Evolutionary conservation across 2,797 vertebrate genomes (phyloP).

Genomic region (Sebastiscus albofasciatus): DNA sequence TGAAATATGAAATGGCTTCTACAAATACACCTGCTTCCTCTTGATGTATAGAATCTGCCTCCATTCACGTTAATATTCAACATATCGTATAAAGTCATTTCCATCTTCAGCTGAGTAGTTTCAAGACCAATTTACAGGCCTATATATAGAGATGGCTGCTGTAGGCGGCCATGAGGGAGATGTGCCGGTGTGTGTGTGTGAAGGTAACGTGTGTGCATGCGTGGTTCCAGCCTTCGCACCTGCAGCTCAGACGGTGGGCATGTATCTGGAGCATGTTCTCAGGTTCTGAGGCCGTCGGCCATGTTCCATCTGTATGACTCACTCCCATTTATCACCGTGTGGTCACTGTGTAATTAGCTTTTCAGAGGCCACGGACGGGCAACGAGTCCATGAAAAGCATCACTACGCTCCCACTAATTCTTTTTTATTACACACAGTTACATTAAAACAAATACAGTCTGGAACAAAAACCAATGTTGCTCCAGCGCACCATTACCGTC

Average conservation of each 20-base stretch:
- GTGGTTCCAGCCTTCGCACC: background rate
- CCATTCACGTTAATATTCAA: constrained; percentile 1
- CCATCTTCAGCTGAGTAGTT: background rate
- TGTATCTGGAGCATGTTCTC: background rate
- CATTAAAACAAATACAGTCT: background rate
- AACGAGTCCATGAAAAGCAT: background rate
- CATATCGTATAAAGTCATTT: background rate
- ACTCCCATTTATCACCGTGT: constrained; percentile 15
- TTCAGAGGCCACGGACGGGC: background rate
- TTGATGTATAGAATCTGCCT: background rate
- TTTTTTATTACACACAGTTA: background rate
- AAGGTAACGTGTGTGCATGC: background rate
- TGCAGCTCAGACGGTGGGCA: background rate
- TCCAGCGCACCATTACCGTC: background rate
- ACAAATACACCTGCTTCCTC: background rate
- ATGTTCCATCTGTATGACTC: constrained; percentile 23
- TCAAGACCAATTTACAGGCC: background rate
- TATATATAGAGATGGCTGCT: constrained; percentile 10
- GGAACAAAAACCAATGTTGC: background rate
- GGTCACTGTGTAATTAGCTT: constrained; percentile 27
- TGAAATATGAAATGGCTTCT: background rate
- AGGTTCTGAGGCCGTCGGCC: background rate
- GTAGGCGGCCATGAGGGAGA: background rate
- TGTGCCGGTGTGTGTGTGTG: background rate
- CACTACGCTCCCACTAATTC: background rate